Base-by-base conservation (phyloP, 2,888 invertebrate species). In the Crematogaster levior region DNA sequence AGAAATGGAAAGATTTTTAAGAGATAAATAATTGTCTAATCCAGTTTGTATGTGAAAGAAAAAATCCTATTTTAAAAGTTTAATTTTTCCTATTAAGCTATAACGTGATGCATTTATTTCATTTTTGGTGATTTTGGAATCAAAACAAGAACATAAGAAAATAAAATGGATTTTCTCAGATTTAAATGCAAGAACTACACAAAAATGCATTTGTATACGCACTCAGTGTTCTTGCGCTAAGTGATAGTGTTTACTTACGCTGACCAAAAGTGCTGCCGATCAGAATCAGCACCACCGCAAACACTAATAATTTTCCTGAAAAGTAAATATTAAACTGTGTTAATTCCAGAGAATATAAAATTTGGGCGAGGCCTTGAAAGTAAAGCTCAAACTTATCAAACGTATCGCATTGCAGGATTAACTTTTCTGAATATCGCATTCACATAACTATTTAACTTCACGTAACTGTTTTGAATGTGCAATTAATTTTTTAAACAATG, bases 201-300 rank as follows among this genome's bases (percentile, higher is more conserved):
- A 30, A 43, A 46, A 73, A 34, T 30, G 12, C 27, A 70, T n/a
- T 43, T 48, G 30, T 30, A 1, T 37, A 51, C 12, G n/a, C 70
- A 58, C 56, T n/a, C n/a, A n/a, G 1, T 21, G 10, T 1, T 58
- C 10, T 51, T 6, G 27, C 27, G 30, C n/a, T n/a, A n/a, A n/a
- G 4, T n/a, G 63, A n/a, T n/a, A 46, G 10, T 37, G 7, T 70
- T 73, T 79, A 89, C 87, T 90, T 84, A 90, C 90, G 24, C 83
- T 37, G 9, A n/a, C n/a, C n/a, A n/a, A n/a, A 27, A 12, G 82
- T 34, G n/a, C 53, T 15, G n/a, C 40, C 56, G n/a, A 81, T 37
- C 10, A 88, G 5, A 10, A 68, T 63, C 24, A 73, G 51, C 10
- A 77, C 9, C 10, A 84, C 12, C 10, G 51, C 7, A 1, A 81